Evolutionary conservation across 2,797 vertebrate genomes (phyloP).

Genomic region (Enteromius trimaculatus): DNA sequence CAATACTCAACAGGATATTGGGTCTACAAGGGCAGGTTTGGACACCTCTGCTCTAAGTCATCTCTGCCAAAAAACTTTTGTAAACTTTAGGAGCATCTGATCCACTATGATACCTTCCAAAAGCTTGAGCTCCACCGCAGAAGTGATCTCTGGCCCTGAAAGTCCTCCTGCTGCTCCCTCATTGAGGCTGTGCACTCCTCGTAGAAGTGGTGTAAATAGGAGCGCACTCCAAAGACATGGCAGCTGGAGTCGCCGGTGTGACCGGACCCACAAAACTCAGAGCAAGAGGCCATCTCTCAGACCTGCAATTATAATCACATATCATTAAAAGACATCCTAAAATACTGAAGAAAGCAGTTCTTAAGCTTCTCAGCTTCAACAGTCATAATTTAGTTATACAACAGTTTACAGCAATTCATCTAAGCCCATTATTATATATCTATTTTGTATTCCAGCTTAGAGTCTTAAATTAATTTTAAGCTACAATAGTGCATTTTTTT

Average conservation of each 20-base stretch:
- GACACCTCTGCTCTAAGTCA: neutral
- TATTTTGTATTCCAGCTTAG: neutral
- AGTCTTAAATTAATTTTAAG: neutral
- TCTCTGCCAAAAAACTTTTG: neutral
- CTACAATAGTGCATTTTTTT: neutral
- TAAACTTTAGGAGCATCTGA: neutral
- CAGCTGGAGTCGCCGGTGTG: conserved; percentile 75
- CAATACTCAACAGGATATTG: neutral
- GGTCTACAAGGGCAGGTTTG: neutral
- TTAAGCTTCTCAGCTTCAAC: neutral
- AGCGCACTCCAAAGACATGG: conserved; percentile 93
- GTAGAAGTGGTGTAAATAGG: conserved; percentile 98
- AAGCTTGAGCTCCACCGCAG: conserved; percentile 86
- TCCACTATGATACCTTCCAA: conserved; percentile 86
- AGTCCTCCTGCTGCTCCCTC: conserved; percentile 88
- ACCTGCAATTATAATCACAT: conserved; percentile 66
- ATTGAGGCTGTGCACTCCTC: conserved; percentile 93
- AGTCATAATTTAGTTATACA: too few species aligned
- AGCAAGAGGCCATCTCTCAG: conserved; percentile 86
- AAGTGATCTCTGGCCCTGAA: conserved; percentile 87
- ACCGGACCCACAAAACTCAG: conserved; percentile 80
- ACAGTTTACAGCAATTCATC: neutral
- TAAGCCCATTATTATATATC: too few species aligned
- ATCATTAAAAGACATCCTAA: conserved; percentile 3
- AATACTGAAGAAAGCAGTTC: neutral